Evolutionary conservation across 2,888 invertebrate species (phyloP).

Genomic region (Pseudococcus longispinus): DNA sequence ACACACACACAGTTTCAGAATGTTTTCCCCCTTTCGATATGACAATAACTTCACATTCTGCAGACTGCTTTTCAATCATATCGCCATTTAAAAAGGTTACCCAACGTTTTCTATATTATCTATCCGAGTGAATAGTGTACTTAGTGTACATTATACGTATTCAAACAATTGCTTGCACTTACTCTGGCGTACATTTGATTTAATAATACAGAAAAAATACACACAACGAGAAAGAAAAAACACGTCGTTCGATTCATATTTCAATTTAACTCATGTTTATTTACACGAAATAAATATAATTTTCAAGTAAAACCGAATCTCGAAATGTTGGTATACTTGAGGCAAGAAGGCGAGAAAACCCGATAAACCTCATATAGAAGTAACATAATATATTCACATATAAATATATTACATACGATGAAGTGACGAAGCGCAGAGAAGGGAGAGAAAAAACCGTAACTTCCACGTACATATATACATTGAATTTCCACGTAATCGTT

Average conservation of each 20-base stretch:
- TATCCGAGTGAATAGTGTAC: neutral
- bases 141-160: neutral
- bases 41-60: neutral
- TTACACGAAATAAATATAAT: conserved; percentile 20
- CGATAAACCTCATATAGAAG: neutral
- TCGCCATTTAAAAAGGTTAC: neutral
- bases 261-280: conserved; percentile 12
- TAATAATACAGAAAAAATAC: neutral
- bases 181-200: neutral
- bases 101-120: neutral
- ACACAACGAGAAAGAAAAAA: neutral
- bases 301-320: conserved; percentile 21
- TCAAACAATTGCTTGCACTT: neutral
- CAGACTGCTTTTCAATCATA: neutral
- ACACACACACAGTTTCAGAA: no score
- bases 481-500: conserved; percentile 33
- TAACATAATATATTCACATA: neutral
- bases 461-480: neutral
- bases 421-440: neutral
- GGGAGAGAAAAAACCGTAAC: neutral
- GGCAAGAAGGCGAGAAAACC: neutral
- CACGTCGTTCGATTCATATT: neutral
- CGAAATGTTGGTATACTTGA: neutral
- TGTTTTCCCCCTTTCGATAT: neutral
- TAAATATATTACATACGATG: neutral